Base-by-base conservation (phyloP, 2,797 vertebrate genomes). In the Myotis pilosus region DNA sequence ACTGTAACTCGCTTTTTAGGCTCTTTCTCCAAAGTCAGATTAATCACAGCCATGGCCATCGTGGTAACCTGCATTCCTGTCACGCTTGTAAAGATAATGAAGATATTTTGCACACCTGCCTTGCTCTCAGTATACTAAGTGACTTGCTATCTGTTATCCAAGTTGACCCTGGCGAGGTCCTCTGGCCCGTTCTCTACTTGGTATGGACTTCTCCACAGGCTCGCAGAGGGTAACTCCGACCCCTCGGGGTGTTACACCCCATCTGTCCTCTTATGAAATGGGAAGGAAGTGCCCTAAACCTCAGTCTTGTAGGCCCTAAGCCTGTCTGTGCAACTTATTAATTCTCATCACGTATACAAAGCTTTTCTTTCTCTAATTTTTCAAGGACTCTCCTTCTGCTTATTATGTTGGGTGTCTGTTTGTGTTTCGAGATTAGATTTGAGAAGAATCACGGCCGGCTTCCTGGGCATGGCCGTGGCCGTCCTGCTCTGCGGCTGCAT, bases 391-490 rank as follows among this genome's bases (percentile, higher is more conserved):
- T 78, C 0, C 75, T 78, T 89, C 79, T 66, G 60, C 55, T 81
- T 38, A 10, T 36, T 51, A 49, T 71, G n/a, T 4, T 41, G 72
- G 89, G 66, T 86, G 33, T 55, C 28, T n/a, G 1, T 92, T 85
- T 92, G 76, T 86, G 44, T 94, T 87, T 96, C 66, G 89, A 94
- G 89, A 97, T 66, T 44, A 99, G 99, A 99, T 97, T 98, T 99
- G 83, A 98, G 98, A 95, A 98, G 99, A 85, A 99, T 99, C 97
- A 99, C 98, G 0, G 98, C 98, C 0, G 98, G 98, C 4, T 99
- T 99, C 92, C 98, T 99, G 95, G 98, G 98, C 53, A 99, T 98
- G 98, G 98, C 99, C 0, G 98, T 98, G 0, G 99, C 98, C 0
- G 98, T 99, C 72, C 97, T 99, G 94, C 98, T 99, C 84, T 99